phyloP scores from a whole-genome alignment of 1,140 invertebrate species.

The Scaptomyza hsui region DNA sequence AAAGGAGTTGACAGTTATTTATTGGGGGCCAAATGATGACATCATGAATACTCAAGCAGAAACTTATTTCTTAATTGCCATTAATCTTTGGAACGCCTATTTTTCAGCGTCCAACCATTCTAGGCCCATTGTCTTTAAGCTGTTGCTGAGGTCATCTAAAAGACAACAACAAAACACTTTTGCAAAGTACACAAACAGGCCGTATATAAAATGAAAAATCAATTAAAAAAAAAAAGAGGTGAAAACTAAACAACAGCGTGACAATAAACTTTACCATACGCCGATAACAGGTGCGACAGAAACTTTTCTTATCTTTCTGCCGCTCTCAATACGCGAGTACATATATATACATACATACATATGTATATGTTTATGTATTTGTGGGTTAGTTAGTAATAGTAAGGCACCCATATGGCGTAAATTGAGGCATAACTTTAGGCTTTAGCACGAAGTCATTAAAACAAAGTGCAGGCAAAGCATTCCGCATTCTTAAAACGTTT shows the following conservation, averaged over 20 bases:
- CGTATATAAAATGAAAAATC: slow-evolving; percentile 66
- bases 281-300: slow-evolving; percentile 57
- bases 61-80: slow-evolving; percentile 27
- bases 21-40: slow-evolving; percentile 22
- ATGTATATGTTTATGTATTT: background rate
- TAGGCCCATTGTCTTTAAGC: slow-evolving; percentile 9
- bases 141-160: slow-evolving; percentile 67
- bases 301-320: slow-evolving; percentile 48
- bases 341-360: slow-evolving; percentile 1
- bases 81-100: slow-evolving; percentile 38
- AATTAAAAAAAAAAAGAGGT: slow-evolving; percentile 70
- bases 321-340: slow-evolving; percentile 19
- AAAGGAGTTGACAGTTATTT: background rate
- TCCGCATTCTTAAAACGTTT: slow-evolving; percentile 11
- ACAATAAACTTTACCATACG: slow-evolving; percentile 75
- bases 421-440: slow-evolving; percentile 77
- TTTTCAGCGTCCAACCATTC: slow-evolving; percentile 1
- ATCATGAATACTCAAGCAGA: slow-evolving; percentile 25
- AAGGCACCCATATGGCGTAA: slow-evolving; percentile 23
- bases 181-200: slow-evolving; percentile 9
- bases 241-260: slow-evolving; percentile 67
- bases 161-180: slow-evolving; percentile 66
- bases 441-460: slow-evolving; percentile 41
- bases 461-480: slow-evolving; percentile 6
- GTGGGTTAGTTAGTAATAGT: slow-evolving; percentile 14